Conservation (phyloP, 2,888 invertebrate species). For the Trissolcus japonicus region DNA sequence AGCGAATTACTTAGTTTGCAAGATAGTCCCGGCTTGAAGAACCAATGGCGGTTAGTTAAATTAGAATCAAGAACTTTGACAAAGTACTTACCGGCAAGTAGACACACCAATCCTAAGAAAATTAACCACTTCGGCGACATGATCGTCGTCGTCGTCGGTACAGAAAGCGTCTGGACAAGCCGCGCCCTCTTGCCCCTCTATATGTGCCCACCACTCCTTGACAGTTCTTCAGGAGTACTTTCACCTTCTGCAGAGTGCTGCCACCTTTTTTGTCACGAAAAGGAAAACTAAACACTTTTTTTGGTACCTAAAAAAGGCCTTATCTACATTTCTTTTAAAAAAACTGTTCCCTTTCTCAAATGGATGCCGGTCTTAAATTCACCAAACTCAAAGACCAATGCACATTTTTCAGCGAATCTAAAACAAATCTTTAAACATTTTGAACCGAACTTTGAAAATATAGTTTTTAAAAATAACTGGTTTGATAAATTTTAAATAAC, state of each 20-base stretch:
- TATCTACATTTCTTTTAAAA: not conserved
- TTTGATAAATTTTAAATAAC: no score
- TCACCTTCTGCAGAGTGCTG: slow-evolving; percentile 74
- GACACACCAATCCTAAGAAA: slow-evolving; percentile 69
- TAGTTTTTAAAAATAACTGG: not conserved
- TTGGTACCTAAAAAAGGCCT: slow-evolving; percentile 1
- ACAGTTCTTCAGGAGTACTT: slow-evolving; percentile 68
- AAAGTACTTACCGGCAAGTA: slow-evolving; percentile 71
- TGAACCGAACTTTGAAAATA: no score
- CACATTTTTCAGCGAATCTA: not conserved
- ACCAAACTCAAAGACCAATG: no score
- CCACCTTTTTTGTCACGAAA: slow-evolving; percentile 61
- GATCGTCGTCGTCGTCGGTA: slow-evolving; percentile 70
- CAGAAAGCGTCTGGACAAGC: slow-evolving; percentile 75
- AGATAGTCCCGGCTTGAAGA: no score
- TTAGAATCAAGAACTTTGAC: slow-evolving; percentile 2
- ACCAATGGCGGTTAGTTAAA: not conserved
- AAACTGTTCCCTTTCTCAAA: not conserved
- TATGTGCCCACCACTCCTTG: slow-evolving; percentile 74
- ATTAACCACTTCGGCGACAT: slow-evolving; percentile 73
- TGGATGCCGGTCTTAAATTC: no score
- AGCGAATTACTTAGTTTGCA: no score
- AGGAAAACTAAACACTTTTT: slow-evolving; percentile 19
- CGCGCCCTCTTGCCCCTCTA: slow-evolving; percentile 76
- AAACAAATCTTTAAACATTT: not conserved